These are phyloP conservation scores for Ophonus ardosiacus DNA, from an alignment of 2,888 invertebrate species.

Conservation along the genomic window DNA sequence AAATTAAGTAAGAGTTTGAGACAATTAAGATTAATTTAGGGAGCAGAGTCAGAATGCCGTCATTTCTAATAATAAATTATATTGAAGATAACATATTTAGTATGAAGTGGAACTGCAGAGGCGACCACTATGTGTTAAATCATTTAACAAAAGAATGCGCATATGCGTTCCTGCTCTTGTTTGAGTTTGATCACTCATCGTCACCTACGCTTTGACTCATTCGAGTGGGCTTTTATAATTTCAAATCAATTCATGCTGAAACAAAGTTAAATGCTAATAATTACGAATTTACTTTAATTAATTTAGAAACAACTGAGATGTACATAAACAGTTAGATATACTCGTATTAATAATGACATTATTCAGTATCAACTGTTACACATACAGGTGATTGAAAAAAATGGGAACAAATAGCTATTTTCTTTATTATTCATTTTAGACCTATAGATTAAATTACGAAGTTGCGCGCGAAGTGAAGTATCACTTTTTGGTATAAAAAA, in stretches of 20 bases:
- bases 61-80: constrained; percentile 54
- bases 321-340: no score
- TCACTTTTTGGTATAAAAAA: no score
- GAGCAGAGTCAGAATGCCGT: constrained; percentile 17
- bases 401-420: no score
- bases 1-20: background rate
- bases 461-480: no score
- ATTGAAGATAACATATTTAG: constrained; percentile 54
- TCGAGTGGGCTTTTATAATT: constrained; percentile 20
- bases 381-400: no score
- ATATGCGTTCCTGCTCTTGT: constrained; percentile 25
- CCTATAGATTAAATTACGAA: no score
- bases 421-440: no score
- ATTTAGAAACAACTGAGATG: background rate
- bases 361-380: no score
- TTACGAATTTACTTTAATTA: background rate
- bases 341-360: no score
- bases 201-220: constrained; percentile 48
- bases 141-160: constrained; percentile 51
- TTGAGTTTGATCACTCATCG: constrained; percentile 13
- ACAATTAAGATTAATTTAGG: constrained; percentile 49
- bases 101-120: constrained; percentile 28
- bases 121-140: constrained; percentile 50
- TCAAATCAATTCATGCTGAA: constrained; percentile 5
- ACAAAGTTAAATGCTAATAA: background rate